A percentile compares a stretch with the other conserved stretches of the same genome.
These are phyloP conservation scores for Aspidoscelis tigris DNA, from an alignment of 2,113 vertebrate genomes.

Conservation along the genomic window DNA sequence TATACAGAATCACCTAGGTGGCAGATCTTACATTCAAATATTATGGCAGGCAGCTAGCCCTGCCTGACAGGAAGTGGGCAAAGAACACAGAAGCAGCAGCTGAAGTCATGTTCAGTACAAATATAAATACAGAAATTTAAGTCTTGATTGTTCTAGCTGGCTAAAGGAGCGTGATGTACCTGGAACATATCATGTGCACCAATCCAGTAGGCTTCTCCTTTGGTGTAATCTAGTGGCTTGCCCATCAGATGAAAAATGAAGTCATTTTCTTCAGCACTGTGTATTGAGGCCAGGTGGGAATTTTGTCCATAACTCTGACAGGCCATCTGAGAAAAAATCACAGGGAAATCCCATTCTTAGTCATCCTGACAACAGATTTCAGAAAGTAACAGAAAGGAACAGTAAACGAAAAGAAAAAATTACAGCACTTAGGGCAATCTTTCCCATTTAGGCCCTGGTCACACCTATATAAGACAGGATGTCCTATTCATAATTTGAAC, in stretches of 20 bases:
- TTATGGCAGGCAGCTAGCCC: no score
- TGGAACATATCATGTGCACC: constrained; percentile 22
- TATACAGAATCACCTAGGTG: no score
- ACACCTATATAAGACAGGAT: no score
- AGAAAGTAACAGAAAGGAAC: no score
- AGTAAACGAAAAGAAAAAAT: no score
- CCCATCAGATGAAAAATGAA: constrained; percentile 34
- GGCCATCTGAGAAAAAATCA: not conserved
- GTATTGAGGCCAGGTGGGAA: constrained; percentile 26
- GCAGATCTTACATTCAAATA: no score
- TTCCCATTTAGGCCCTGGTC: not conserved
- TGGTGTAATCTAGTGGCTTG: not conserved
- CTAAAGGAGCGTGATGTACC: not conserved
- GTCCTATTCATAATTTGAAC: no score
- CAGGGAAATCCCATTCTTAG: not conserved
- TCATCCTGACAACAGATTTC: no score
- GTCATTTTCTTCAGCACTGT: constrained; percentile 22
- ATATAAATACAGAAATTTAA: not conserved
- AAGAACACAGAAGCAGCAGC: no score
- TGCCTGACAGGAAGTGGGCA: no score
- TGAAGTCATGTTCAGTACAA: no score
- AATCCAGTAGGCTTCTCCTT: constrained; percentile 18
- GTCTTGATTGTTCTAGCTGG: not conserved
- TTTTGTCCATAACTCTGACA: not conserved
- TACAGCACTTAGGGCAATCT: no score